These are phyloP conservation scores for Phragmatobia fuliginosa DNA, from an alignment of 2,888 invertebrate genomes.

Conservation along the genomic window DNA sequence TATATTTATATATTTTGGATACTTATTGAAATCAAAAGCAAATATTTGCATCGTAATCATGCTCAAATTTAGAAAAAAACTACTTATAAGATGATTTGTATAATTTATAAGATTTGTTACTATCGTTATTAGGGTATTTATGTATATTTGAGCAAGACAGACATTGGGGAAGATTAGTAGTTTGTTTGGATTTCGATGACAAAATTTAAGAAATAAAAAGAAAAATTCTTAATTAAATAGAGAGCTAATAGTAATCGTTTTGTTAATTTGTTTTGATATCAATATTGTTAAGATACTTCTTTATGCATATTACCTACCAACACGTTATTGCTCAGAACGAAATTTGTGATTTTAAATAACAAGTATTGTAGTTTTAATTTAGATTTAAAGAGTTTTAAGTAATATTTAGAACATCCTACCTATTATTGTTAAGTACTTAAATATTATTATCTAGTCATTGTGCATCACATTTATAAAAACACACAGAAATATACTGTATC, in stretches of 20 bases:
- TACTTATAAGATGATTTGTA: background rate
- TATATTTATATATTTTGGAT: background rate
- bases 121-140: background rate
- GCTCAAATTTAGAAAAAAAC: background rate
- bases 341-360: constrained; percentile 43
- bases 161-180: too few relatives aligned
- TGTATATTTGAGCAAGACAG: background rate
- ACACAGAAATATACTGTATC: background rate
- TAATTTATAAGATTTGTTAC: background rate
- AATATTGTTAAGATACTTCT: background rate
- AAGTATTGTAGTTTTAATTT: background rate
- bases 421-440: constrained; percentile 38
- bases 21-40: background rate
- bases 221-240: too few relatives aligned
- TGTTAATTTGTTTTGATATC: background rate
- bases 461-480: constrained; percentile 49
- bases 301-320: constrained; percentile 4
- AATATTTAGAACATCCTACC: constrained; percentile 29
- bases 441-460: constrained; percentile 64
- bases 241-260: background rate
- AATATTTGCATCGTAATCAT: too few relatives aligned
- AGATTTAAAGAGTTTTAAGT: background rate
- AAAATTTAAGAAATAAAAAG: too few relatives aligned
- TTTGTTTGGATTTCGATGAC: too few relatives aligned
- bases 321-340: constrained; percentile 25